Evolutionary conservation across 2,888 invertebrate species (phyloP).

Genomic region (Pachydiplax longipennis): DNA sequence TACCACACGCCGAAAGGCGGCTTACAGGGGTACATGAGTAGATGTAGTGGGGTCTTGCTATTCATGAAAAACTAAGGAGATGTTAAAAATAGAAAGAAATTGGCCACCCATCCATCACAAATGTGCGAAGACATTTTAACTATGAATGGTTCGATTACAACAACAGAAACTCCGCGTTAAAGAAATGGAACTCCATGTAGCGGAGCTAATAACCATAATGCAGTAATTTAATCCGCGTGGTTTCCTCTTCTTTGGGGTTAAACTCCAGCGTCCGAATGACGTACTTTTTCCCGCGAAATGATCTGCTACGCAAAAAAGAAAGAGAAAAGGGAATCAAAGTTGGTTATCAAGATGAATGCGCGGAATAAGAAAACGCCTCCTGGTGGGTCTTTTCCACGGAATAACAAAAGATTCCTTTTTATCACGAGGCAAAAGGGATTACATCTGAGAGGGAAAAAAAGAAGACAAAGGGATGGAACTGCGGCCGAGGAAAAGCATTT

Average conservation of each 20-base stretch:
- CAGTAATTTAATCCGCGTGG: not conserved
- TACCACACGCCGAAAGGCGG: too few species aligned
- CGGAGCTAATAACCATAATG: too few species aligned
- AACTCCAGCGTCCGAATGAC: too few species aligned
- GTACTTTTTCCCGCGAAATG: not conserved
- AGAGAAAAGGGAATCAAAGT: not conserved
- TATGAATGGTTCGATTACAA: too few species aligned
- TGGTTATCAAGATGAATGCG: not conserved
- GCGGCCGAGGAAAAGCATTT: not conserved
- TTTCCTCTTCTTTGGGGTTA: not conserved
- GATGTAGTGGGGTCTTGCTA: too few species aligned
- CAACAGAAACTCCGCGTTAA: too few species aligned
- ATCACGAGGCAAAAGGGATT: not conserved
- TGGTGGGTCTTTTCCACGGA: not conserved
- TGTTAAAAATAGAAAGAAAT: too few species aligned
- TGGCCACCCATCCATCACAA: too few species aligned
- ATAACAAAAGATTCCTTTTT: not conserved
- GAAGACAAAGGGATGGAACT: not conserved
- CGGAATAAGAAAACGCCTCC: not conserved
- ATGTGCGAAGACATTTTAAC: too few species aligned
- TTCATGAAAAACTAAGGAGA: too few species aligned
- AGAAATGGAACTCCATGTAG: too few species aligned
- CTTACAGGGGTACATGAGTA: too few species aligned
- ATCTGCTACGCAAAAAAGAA: not conserved
- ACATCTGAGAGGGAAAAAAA: not conserved